A percentile compares a stretch with the other conserved stretches of the same genome.
These are phyloP conservation scores for Leptonema lineaticorne DNA, from an alignment of 1,140 invertebrate genomes.

Conservation along the genomic window DNA sequence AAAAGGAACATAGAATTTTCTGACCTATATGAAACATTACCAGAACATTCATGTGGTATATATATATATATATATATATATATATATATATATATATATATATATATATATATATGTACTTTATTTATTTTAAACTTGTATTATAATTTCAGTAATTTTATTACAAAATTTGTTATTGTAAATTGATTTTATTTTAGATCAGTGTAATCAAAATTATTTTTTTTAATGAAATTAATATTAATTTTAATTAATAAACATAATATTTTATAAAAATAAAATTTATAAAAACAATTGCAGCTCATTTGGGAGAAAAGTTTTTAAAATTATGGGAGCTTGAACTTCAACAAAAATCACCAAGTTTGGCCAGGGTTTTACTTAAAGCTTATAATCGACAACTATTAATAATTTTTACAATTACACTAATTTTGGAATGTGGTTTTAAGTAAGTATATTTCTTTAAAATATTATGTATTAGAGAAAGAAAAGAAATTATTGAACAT, in stretches of 20 bases:
- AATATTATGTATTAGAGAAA: not conserved
- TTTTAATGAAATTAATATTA: no score
- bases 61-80: no score
- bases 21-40: constrained; percentile 21
- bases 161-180: no score
- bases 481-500: no score
- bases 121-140: no score
- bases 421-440: constrained; percentile 29
- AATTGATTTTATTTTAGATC: no score
- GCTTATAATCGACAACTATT: constrained; percentile 28
- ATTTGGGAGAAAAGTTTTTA: constrained; percentile 27
- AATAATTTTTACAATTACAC: not conserved
- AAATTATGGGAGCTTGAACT: constrained; percentile 28
- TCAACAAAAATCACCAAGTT: constrained; percentile 24
- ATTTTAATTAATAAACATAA: no score
- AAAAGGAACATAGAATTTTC: constrained; percentile 15
- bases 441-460: constrained; percentile 22
- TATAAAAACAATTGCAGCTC: constrained; percentile 30
- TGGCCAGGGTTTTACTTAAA: constrained; percentile 23
- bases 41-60: constrained; percentile 23
- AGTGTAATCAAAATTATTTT: no score
- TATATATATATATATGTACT: not conserved
- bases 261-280: not conserved
- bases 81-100: no score
- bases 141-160: no score